These are phyloP conservation scores for Pogonognathellus flavescens DNA, from an alignment of 1,140 invertebrate species.

Conservation along the genomic window DNA sequence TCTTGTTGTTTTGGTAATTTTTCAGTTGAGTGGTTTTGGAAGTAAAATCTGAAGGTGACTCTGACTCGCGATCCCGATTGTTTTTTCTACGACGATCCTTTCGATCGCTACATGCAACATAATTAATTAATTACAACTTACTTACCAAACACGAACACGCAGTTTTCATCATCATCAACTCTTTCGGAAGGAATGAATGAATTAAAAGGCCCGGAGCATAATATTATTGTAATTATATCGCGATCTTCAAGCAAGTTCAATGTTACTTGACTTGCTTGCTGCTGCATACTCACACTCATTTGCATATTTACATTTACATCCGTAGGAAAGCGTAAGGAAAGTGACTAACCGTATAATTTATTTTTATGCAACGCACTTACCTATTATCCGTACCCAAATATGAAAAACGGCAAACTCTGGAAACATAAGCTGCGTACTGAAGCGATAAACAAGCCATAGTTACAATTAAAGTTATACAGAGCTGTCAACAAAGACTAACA, in stretches of 20 bases:
- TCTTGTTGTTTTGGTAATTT: slow-evolving; percentile 58
- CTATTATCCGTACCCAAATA: not conserved
- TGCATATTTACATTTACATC: too few species aligned
- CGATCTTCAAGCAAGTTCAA: slow-evolving; percentile 11
- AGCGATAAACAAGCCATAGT: slow-evolving; percentile 5
- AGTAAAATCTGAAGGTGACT: slow-evolving; percentile 56
- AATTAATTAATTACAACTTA: slow-evolving; percentile 50
- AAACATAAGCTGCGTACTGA: not conserved
- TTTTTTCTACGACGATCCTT: slow-evolving; percentile 53
- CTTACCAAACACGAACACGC: slow-evolving; percentile 29
- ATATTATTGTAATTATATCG: not conserved
- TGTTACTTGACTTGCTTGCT: not conserved
- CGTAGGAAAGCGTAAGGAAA: not conserved
- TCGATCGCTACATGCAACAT: slow-evolving; percentile 61
- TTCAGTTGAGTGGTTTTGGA: slow-evolving; percentile 54
- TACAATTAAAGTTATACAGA: not conserved
- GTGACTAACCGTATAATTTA: not conserved
- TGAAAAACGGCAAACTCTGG: not conserved
- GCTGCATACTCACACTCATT: not conserved
- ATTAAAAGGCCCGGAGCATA: slow-evolving; percentile 31
- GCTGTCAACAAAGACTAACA: not conserved
- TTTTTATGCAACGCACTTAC: slow-evolving; percentile 3
- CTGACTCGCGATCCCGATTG: slow-evolving; percentile 54
- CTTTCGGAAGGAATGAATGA: slow-evolving; percentile 38
- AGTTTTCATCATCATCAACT: slow-evolving; percentile 24